Percentiles rank a stretch among this genome's conserved stretches.
phyloP scores from a whole-genome alignment of 2,113 vertebrate genomes.

The Falcunculus frontatus region DNA sequence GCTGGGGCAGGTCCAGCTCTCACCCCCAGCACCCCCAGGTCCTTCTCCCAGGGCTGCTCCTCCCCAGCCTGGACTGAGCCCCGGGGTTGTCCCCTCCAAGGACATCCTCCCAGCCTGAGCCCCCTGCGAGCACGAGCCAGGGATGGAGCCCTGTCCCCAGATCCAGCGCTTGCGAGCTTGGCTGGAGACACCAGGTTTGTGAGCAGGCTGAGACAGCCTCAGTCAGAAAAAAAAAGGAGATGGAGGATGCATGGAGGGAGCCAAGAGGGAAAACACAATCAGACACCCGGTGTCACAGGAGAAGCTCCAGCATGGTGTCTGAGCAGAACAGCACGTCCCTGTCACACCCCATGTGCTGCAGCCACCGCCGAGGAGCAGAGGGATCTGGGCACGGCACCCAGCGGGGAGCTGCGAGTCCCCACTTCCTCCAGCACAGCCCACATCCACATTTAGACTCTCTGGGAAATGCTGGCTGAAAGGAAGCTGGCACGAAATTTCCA shows the following conservation, averaged over 20 bases:
- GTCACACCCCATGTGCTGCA: background rate
- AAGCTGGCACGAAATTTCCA: background rate
- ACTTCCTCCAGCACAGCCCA: background rate
- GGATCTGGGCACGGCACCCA: background rate
- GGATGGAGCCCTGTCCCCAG: background rate
- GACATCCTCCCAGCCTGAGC: background rate
- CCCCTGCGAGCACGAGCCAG: rapidly evolving
- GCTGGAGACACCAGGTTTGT: background rate
- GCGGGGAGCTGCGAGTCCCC: background rate
- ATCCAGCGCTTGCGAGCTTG: background rate
- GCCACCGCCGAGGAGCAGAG: background rate
- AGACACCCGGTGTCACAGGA: background rate
- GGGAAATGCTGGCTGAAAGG: background rate
- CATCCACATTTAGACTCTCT: background rate
- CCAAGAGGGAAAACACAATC: background rate
- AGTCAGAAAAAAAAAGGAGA: background rate
- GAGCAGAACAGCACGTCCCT: background rate
- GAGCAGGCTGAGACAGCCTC: background rate
- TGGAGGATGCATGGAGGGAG: background rate
- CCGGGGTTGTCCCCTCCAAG: background rate
- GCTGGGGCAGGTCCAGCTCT: background rate
- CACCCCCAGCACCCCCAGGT: background rate
- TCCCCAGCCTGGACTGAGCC: background rate
- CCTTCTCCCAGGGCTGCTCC: background rate
- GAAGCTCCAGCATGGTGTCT: background rate